Conservation (phyloP, 2,888 invertebrate genomes). For the Itoplectis maculator region DNA sequence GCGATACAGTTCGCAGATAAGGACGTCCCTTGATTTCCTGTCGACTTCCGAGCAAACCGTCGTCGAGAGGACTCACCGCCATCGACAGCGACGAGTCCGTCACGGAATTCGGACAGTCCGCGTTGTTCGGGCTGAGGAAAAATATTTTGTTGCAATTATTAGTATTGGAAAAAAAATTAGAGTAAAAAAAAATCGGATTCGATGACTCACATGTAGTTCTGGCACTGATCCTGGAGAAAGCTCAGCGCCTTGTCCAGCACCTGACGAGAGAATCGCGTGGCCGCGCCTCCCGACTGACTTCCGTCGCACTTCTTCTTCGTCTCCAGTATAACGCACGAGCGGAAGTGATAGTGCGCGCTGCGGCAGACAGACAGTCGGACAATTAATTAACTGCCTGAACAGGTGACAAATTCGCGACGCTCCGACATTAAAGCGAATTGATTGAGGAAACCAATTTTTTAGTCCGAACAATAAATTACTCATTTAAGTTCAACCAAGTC, state of each 20-base stretch:
- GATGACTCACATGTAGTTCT: constrained; percentile 86
- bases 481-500: too few relatives aligned
- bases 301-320: constrained; percentile 86
- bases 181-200: neutral
- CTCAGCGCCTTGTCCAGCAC: constrained; percentile 87
- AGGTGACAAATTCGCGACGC: too few relatives aligned
- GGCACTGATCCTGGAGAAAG: constrained; percentile 87
- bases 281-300: constrained; percentile 84
- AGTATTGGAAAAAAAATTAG: neutral
- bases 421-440: too few relatives aligned
- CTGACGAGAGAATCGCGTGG: constrained; percentile 86
- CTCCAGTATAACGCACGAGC: constrained; percentile 86
- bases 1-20: constrained; percentile 73
- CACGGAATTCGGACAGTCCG: constrained; percentile 83
- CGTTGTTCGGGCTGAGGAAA: constrained; percentile 85
- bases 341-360: constrained; percentile 87
- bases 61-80: constrained; percentile 73
- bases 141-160: neutral
- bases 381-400: too few relatives aligned
- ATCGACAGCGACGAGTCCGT: constrained; percentile 72
- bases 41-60: constrained; percentile 58
- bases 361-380: constrained; percentile 61
- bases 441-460: too few relatives aligned
- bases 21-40: constrained; percentile 70
- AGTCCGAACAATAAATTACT: too few relatives aligned